Evolutionary conservation across 2,113 vertebrate species (phyloP), one percentile per base, ranked within the genome.

Genomic region (Camelus bactrianus): DNA sequence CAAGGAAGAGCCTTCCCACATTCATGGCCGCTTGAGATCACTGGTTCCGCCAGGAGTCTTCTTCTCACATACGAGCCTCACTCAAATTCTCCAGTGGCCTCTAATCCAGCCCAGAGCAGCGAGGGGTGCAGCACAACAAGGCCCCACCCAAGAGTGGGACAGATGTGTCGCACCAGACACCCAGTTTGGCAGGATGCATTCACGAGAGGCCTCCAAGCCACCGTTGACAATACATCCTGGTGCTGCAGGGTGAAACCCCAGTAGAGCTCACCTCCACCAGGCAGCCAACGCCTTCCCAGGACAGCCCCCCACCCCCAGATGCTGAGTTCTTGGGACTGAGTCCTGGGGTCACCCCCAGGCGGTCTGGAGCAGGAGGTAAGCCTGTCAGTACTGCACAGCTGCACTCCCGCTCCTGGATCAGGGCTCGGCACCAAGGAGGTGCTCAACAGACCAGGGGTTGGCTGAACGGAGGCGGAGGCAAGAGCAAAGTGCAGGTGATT

Each of bases 81-180:
- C 15, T 62, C 54, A 76, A 26, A 50, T 93, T 73, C 50, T 70
- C 60, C 83, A 75, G 26, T 2, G 14, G 19, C 12, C 30, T 70
- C 86, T n/a, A 90, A 50, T 60, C 50, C 42, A 83, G n/a, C 22
- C 28, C 26, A 32, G 32, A 48, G 19, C 28, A 9, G 26, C 3
- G 4, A 4, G 3, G n/a, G 30, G 5, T 15, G 13, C 8, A 35
- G 24, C 56, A 8, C 0, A 0, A 48, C 6, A 30, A 58, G 32
- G 30, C 9, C 32, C 14, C 20, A 20, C 22, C 46, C 26, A 14
- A 22, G 20, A 10, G 15, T 14, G 26, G 30, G 28, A 58, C 7
- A 0, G 19, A 58, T 12, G 0, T 8, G 13, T 50, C 5, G 42
- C 3, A 60, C 11, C 1, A 16, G 54, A 52, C 20, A 28, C 30